These are phyloP conservation scores for Germaria angustata DNA, from an alignment of 2,888 invertebrate genomes.

Conservation along the genomic window DNA sequence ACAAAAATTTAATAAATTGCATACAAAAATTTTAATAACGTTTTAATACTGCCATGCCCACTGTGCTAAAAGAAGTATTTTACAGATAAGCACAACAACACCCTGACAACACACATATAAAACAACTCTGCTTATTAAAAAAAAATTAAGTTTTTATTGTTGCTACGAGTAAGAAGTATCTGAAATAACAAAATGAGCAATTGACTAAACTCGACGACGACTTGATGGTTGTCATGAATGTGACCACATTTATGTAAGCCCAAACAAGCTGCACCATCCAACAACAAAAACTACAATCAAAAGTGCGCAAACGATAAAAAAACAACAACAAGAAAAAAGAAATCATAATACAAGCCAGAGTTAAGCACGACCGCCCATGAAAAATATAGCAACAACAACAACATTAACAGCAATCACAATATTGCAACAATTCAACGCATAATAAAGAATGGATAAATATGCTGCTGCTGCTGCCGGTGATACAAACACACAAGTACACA, in stretches of 20 bases:
- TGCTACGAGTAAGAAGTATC: conserved; percentile 39
- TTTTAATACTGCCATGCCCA: background rate
- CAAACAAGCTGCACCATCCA: conserved; percentile 40
- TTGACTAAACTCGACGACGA: conserved; percentile 56
- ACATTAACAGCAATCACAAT: conserved; percentile 29
- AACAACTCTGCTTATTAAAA: conserved; percentile 20
- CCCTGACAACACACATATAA: conserved; percentile 43
- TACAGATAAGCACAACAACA: conserved; percentile 47
- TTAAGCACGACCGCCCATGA: conserved; percentile 59
- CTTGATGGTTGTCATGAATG: conserved; percentile 62
- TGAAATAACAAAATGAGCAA: conserved; percentile 59
- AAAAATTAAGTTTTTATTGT: conserved; percentile 10
- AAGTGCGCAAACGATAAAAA: conserved; percentile 28
- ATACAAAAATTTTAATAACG: too few species aligned
- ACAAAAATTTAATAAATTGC: too few species aligned
- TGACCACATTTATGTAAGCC: conserved; percentile 59
- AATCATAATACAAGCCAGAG: conserved; percentile 40
- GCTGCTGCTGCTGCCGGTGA: background rate
- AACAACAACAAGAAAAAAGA: conserved; percentile 2
- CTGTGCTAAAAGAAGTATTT: conserved; percentile 20
- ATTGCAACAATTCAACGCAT: conserved; percentile 59
- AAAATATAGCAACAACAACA: conserved; percentile 30
- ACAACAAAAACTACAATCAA: conserved; percentile 21
- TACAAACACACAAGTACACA: background rate
- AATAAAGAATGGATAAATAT: conserved; percentile 53